Conservation (phyloP, 1,140 invertebrate species). For the Procambarus virginalis region DNA sequence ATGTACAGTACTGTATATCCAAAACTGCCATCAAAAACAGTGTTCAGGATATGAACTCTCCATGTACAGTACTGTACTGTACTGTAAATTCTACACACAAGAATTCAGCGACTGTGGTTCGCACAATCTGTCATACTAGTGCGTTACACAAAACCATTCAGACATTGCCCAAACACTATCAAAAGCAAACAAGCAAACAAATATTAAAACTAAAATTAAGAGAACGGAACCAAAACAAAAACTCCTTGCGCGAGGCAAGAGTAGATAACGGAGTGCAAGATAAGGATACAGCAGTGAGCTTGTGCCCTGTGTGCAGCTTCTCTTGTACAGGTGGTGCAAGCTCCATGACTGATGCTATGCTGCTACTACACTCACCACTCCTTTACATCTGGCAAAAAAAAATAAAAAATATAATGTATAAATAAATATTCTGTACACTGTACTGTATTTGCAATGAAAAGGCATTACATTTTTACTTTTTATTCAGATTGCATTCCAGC, state of each 20-base stretch:
- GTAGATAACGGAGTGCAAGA: constrained; percentile 40
- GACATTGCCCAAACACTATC: background rate
- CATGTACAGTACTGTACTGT: no score
- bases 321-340: constrained; percentile 58
- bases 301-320: constrained; percentile 58
- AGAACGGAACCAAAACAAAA: constrained; percentile 12
- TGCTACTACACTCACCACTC: constrained; percentile 17
- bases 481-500: background rate
- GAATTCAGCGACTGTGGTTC: no score
- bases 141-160: background rate
- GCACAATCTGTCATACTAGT: no score
- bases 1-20: no score
- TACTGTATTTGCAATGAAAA: background rate
- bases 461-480: background rate
- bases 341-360: constrained; percentile 42
- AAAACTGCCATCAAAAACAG: no score
- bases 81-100: background rate
- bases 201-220: background rate
- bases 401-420: background rate
- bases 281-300: constrained; percentile 62
- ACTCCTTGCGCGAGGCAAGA: background rate
- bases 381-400: constrained; percentile 42
- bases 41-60: no score
- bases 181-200: background rate
- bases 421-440: background rate